Evolutionary conservation across 1,140 invertebrate species (phyloP), one percentile per base, ranked within the genome.

Genomic region (Brachionus koreanus): DNA sequence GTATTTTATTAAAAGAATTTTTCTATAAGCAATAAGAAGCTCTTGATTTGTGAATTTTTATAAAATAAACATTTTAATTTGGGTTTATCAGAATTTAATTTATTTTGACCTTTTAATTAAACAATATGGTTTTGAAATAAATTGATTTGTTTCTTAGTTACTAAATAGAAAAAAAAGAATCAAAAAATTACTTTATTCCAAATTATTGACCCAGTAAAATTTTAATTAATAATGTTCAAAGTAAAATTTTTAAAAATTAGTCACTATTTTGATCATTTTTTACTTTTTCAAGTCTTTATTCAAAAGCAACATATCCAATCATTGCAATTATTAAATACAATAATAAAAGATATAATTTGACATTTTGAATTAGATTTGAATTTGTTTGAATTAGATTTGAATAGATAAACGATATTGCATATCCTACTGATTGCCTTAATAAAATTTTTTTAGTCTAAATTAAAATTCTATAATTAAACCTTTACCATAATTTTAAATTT

Each of bases 321-420:
- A 82, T 37, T 23, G 29, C 82, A n/a, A 57, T 93, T 92, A 10
- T 95, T 94, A 61, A 92, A 87, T 19, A 92, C 86, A 0, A 90
- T 84, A 96, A 88, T 88, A 95, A 91, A 3, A 96, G 92, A 87
- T 95, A 95, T 3, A 97, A 90, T 89, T 96, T 97, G 91, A 93
- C 92, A 19, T 92, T 93, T 87, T 93, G 94, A 0, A 96, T 89
- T 84, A 93, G 92, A 16, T 93, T 94, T 83, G 85, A 84, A 84
- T 86, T 89, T n/a, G 94, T 93, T 87, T 93, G 94, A 0, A 96
- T 89, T 84, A 93, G 92, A 16, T 93, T 94, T 83, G 85, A 84
- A 84, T 86, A 87, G 0, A 93, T 93, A 85, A 95, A 97, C 5
- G 94, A 94, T 12, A 97, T 92, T 1, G 96, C 94, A 86, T 97